These are phyloP conservation scores for Orestias chungarensis DNA, from an alignment of 2,797 vertebrate genomes.

Conservation along the genomic window DNA sequence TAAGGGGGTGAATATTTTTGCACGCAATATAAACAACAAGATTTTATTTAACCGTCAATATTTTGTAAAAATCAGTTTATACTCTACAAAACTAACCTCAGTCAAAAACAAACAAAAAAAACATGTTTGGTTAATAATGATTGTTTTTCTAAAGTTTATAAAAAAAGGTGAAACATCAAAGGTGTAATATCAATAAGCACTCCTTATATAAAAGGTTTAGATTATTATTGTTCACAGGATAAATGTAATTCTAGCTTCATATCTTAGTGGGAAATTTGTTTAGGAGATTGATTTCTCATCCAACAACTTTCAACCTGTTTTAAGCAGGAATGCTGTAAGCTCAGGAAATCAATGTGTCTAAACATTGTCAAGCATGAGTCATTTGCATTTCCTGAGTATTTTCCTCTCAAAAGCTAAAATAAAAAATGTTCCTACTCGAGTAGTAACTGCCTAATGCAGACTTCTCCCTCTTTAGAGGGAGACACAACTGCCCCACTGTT, in stretches of 20 bases:
- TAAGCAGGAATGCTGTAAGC: not conserved
- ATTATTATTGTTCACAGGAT: not conserved
- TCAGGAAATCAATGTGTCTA: not conserved
- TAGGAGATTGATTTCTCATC: not conserved
- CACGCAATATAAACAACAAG: no score
- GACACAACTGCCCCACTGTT: slow-evolving; percentile 63
- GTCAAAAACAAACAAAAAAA: no score
- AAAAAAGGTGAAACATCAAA: no score
- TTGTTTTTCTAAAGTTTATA: no score
- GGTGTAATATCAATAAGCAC: not conserved
- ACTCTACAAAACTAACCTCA: no score
- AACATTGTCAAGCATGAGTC: not conserved
- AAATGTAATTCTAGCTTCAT: not conserved
- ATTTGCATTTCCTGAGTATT: not conserved
- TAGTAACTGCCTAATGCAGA: slow-evolving; percentile 11
- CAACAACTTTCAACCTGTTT: not conserved
- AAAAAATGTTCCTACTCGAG: slow-evolving; percentile 2
- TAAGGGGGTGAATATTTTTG: no score
- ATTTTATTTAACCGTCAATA: no score
- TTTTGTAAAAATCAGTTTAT: no score
- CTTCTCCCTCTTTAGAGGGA: slow-evolving; percentile 2
- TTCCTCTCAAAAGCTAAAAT: not conserved
- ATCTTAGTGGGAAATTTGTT: not conserved
- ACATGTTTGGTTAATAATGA: no score
- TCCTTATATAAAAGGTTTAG: not conserved